phyloP scores from a whole-genome alignment of 1,140 invertebrate genomes.

The Meteorus sp. region DNA sequence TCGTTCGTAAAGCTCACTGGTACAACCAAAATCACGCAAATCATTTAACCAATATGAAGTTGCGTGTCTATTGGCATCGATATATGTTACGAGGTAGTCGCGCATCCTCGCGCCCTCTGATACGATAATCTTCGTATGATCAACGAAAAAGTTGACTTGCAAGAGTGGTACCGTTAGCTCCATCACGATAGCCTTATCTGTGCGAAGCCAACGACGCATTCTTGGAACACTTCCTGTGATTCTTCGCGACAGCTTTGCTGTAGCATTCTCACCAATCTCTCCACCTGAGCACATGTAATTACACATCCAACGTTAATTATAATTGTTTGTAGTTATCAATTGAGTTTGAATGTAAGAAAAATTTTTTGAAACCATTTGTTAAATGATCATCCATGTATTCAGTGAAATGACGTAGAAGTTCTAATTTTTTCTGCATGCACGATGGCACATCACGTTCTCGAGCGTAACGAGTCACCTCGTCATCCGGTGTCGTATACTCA shows the following conservation, averaged over 20 bases:
- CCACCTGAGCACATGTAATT: constrained; percentile 58
- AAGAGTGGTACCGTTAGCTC: constrained; percentile 60
- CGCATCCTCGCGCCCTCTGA: constrained; percentile 62
- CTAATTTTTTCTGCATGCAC: constrained; percentile 90
- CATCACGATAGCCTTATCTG: constrained; percentile 74
- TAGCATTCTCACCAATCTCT: constrained; percentile 55
- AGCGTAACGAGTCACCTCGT: constrained; percentile 81
- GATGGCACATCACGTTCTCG: constrained; percentile 79
- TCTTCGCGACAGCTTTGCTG: constrained; percentile 56
- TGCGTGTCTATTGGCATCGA: constrained; percentile 66
- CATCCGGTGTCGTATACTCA: constrained; percentile 90
- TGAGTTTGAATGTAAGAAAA: background rate
- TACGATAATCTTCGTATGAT: constrained; percentile 76
- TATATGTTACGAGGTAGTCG: constrained; percentile 66
- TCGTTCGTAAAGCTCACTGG: constrained; percentile 61
- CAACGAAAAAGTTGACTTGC: constrained; percentile 79
- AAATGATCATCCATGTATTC: constrained; percentile 98
- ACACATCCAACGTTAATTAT: no score
- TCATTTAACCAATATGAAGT: constrained; percentile 64
- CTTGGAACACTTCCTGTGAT: constrained; percentile 64
- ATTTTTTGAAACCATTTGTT: constrained; percentile 70
- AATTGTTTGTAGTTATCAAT: background rate
- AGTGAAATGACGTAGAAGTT: constrained; percentile 91
- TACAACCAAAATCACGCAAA: constrained; percentile 64
- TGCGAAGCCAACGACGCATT: constrained; percentile 72